These are phyloP conservation scores for Drosophila kurseongensis DNA, from an alignment of 1,140 invertebrate genomes.

Conservation along the genomic window DNA sequence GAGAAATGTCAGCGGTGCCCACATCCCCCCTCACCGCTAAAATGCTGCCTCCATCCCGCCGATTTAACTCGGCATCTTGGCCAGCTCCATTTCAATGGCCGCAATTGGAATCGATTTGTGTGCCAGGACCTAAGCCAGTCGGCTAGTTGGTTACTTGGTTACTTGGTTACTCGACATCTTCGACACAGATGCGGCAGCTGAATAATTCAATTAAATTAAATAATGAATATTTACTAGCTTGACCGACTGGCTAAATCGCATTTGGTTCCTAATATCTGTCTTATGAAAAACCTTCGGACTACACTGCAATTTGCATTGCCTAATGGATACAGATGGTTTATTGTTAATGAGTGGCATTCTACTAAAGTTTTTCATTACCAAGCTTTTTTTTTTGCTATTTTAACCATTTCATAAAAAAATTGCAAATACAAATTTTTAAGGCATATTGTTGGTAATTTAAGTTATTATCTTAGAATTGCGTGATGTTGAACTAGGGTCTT, in stretches of 20 bases:
- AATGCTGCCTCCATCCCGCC: not conserved
- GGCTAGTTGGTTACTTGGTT: constrained; percentile 17
- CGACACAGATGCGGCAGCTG: constrained; percentile 44
- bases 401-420: too few species aligned
- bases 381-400: too few species aligned
- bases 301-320: not conserved
- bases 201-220: constrained; percentile 79
- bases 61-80: constrained; percentile 18
- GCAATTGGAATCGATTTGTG: constrained; percentile 39
- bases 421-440: too few species aligned
- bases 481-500: too few species aligned
- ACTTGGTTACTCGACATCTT: constrained; percentile 13
- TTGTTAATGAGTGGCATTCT: too few species aligned
- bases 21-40: not conserved
- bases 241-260: constrained; percentile 36
- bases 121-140: constrained; percentile 13
- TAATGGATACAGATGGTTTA: too few species aligned
- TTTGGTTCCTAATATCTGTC: constrained; percentile 8
- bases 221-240: constrained; percentile 72
- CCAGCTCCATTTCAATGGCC: constrained; percentile 30
- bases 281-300: not conserved
- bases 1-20: constrained; percentile 26
- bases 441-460: too few species aligned
- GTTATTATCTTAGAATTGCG: too few species aligned
- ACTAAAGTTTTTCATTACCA: too few species aligned